phyloP scores from a whole-genome alignment of 2,888 invertebrate genomes.

The Dorcus hopei region DNA sequence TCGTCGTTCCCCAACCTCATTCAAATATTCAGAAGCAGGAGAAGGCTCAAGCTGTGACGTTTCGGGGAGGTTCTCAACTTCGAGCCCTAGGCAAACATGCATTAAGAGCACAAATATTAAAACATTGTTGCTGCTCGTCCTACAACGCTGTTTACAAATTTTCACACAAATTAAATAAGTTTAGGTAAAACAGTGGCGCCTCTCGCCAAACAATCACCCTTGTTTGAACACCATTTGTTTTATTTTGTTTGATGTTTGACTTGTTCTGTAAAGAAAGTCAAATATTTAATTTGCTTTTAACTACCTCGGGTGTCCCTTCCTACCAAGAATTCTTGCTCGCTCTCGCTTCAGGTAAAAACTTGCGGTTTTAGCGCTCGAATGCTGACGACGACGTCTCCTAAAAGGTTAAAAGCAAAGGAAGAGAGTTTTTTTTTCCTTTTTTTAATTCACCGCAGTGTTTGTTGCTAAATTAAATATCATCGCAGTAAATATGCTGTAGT shows the following conservation, averaged over 20 bases:
- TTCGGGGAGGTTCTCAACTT: not conserved
- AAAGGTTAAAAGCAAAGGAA: too few species aligned
- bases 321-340: too few species aligned
- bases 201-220: conserved; percentile 14
- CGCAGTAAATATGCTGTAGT: too few species aligned
- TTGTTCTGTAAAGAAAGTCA: conserved; percentile 19
- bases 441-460: too few species aligned
- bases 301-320: conserved; percentile 15
- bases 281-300: conserved; percentile 15
- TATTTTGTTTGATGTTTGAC: conserved; percentile 21
- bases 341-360: too few species aligned
- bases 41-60: not conserved
- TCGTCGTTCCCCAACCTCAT: not conserved
- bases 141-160: not conserved
- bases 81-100: not conserved
- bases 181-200: conserved; percentile 20
- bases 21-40: not conserved
- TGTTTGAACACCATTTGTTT: conserved; percentile 23
- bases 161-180: conserved; percentile 7
- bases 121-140: not conserved
- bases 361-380: too few species aligned
- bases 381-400: too few species aligned
- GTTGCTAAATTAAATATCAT: too few species aligned
- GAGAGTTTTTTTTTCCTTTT: too few species aligned
- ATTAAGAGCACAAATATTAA: not conserved